These are phyloP conservation scores for Drosophila littoralis DNA, from an alignment of 1,140 invertebrate species.

Conservation along the genomic window DNA sequence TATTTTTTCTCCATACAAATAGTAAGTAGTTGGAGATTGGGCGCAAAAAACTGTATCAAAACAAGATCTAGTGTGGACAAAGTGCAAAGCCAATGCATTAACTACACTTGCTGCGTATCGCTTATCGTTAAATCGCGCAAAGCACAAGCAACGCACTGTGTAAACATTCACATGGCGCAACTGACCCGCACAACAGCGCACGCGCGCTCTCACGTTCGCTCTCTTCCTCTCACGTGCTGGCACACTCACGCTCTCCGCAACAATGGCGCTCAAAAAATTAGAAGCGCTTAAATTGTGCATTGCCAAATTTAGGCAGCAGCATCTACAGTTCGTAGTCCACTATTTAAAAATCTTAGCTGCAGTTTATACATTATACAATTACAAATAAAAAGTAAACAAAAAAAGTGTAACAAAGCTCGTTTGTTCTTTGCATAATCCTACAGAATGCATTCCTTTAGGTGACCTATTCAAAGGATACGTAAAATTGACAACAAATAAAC, in stretches of 20 bases:
- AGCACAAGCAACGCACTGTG: constrained; percentile 29
- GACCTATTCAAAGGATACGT: too few species aligned
- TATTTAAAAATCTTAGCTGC: neutral
- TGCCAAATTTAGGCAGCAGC: neutral
- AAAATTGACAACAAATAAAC: neutral
- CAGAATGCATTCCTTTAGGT: neutral
- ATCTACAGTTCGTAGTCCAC: neutral
- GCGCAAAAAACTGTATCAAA: too few species aligned
- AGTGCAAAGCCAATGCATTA: neutral
- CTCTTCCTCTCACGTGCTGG: constrained; percentile 10
- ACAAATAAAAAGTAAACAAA: neutral
- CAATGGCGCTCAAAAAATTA: constrained; percentile 4
- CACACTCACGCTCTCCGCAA: neutral
- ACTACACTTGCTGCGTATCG: neutral
- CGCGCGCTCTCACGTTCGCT: constrained; percentile 45
- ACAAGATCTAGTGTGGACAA: too few species aligned
- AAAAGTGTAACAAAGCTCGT: neutral
- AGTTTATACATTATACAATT: neutral
- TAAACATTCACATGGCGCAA: constrained; percentile 34
- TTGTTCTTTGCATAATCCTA: neutral
- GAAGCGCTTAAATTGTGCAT: neutral
- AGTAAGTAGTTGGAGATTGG: too few species aligned
- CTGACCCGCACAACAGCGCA: constrained; percentile 61
- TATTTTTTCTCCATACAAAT: too few species aligned
- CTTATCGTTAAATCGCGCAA: constrained; percentile 13